Evolutionary conservation across 2,797 vertebrate species (phyloP).

Genomic region (Cyclopterus lumpus): DNA sequence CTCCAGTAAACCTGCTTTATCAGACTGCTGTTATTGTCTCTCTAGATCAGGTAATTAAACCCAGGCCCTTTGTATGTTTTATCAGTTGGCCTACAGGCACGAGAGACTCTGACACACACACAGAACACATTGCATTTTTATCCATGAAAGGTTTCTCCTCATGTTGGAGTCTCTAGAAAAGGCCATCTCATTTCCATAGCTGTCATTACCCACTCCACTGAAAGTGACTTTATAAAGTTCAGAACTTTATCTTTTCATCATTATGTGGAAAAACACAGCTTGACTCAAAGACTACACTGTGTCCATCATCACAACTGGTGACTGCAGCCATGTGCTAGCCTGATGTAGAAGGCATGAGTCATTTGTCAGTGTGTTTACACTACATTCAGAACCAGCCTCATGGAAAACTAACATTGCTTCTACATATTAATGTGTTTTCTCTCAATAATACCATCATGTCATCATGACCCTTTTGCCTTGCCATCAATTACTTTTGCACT

Average conservation of each 20-base stretch:
- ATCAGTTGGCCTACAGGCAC: conserved; percentile 55
- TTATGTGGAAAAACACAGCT: conserved; percentile 56
- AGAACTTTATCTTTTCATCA: conserved; percentile 58
- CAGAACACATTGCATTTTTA: conserved; percentile 61
- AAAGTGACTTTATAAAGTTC: conserved; percentile 27
- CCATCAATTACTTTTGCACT: conserved; percentile 17
- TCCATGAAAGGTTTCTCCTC: conserved; percentile 50
- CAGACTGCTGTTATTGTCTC: conserved; percentile 50
- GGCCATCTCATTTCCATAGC: conserved; percentile 35
- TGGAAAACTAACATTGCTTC: conserved; percentile 51
- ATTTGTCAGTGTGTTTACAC: conserved; percentile 64
- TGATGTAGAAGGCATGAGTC: conserved; percentile 69
- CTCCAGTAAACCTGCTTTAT: conserved; percentile 68
- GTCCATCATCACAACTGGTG: conserved; percentile 43
- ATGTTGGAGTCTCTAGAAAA: conserved; percentile 28
- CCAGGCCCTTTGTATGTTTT: conserved; percentile 63
- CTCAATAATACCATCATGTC: conserved; percentile 19
- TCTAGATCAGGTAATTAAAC: conserved; percentile 66
- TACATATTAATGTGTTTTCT: conserved; percentile 31
- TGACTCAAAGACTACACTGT: conserved; percentile 28
- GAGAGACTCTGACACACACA: conserved; percentile 29
- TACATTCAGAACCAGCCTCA: conserved; percentile 28
- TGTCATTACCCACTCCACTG: conserved; percentile 42
- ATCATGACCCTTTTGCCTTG: background rate
- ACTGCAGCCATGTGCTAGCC: conserved; percentile 58